phyloP scores from a whole-genome alignment of 1,140 invertebrate species.

The Drosophila lini region DNA sequence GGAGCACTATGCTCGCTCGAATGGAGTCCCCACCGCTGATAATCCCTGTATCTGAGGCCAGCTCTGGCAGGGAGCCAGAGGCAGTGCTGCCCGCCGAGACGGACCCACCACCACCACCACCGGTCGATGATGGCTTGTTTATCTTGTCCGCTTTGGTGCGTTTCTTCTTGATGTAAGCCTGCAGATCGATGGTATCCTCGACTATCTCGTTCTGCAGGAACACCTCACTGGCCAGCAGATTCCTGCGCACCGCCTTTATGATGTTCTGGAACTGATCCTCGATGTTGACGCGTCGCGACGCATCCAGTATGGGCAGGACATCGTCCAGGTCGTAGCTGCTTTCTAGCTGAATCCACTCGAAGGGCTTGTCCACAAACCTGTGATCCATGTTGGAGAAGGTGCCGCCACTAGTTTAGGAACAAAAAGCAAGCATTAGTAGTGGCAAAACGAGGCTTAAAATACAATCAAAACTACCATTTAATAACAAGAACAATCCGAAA shows the following conservation, averaged over 20 bases:
- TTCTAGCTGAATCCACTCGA: conserved; percentile 78
- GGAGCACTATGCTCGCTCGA: conserved; percentile 69
- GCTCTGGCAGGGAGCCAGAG: conserved; percentile 38
- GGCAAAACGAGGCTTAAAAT: not conserved
- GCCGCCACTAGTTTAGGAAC: conserved; percentile 54
- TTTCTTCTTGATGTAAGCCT: conserved; percentile 70
- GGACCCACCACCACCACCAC: not conserved
- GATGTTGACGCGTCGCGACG: conserved; percentile 71
- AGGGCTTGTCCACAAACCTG: conserved; percentile 76
- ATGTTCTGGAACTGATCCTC: conserved; percentile 79
- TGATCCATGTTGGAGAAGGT: conserved; percentile 71
- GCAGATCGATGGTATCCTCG: conserved; percentile 70
- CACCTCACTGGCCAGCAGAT: conserved; percentile 72
- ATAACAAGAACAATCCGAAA: conserved; percentile 36
- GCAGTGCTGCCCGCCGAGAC: not conserved
- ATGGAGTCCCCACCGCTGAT: conserved; percentile 33
- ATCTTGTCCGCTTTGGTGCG: conserved; percentile 52
- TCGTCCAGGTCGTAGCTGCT: conserved; percentile 78
- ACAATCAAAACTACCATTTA: conserved; percentile 34
- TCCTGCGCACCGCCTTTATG: conserved; percentile 65
- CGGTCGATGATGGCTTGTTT: conserved; percentile 30
- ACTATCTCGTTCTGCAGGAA: conserved; percentile 74
- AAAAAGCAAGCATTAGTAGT: conserved; percentile 8
- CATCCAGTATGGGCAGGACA: conserved; percentile 69
- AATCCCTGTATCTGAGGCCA: conserved; percentile 17